Percentiles rank a stretch among this genome's conserved stretches.
These are phyloP conservation scores for Montipora foliosa DNA, from an alignment of 64 coral and sea anemone species.

Conservation along the genomic window DNA sequence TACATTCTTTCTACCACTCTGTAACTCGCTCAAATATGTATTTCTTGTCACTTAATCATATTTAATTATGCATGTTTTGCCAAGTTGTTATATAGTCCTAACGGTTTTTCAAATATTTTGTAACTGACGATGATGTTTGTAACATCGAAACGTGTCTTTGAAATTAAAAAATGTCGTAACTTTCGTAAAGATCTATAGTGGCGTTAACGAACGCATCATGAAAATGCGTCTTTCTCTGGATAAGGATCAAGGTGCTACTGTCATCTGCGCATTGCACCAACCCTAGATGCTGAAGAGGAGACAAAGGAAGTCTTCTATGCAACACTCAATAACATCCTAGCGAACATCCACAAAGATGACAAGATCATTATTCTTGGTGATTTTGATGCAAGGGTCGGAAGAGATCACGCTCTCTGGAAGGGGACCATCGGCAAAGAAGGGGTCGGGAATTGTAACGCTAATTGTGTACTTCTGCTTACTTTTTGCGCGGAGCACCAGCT, in stretches of 20 bases:
- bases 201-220: not conserved
- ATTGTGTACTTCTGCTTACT: constrained; percentile 10
- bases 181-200: too few species aligned
- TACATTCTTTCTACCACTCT: too few species aligned
- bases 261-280: constrained; percentile 16
- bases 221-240: too few species aligned
- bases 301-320: not conserved
- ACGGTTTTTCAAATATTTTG: too few species aligned
- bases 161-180: too few species aligned
- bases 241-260: not conserved
- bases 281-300: not conserved
- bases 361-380: constrained; percentile 13
- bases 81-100: too few species aligned
- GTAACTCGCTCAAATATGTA: too few species aligned
- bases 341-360: not conserved
- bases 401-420: not conserved
- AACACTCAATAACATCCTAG: not conserved
- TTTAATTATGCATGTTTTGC: too few species aligned
- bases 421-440: not conserved
- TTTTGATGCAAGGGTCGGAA: constrained; percentile 1
- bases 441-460: not conserved
- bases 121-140: too few species aligned
- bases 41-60: too few species aligned
- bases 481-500: constrained; percentile 1
- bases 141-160: too few species aligned